Percentiles rank a stretch among this genome's conserved stretches.
Conservation (phyloP, 2,888 invertebrate genomes). For the Meliscaeva auricollis region DNA sequence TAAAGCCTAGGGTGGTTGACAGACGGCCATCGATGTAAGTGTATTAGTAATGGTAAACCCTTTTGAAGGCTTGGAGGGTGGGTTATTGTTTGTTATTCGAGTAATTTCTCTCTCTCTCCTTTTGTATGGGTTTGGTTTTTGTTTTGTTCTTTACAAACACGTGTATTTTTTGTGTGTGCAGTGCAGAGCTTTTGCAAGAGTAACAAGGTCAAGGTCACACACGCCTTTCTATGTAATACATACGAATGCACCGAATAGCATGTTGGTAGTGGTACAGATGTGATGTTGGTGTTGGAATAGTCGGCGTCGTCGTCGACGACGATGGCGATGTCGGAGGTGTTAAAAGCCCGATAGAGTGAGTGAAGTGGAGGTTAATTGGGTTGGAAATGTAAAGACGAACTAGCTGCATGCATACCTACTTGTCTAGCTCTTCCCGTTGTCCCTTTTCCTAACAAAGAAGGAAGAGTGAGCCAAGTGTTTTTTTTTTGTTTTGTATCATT, state of each 20-base stretch:
- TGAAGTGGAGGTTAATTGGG: conserved; percentile 66
- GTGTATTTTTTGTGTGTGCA: conserved; percentile 67
- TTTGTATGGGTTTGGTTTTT: conserved; percentile 12
- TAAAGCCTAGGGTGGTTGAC: conserved; percentile 29
- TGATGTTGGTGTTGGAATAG: conserved; percentile 20
- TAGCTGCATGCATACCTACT: conserved; percentile 13
- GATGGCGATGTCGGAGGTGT: conserved; percentile 44
- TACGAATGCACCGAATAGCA: conserved; percentile 53
- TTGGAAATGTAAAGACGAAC: conserved; percentile 58
- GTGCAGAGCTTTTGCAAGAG: conserved; percentile 72
- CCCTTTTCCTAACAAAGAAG: background rate
- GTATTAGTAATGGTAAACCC: conserved; percentile 5
- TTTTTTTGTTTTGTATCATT: background rate
- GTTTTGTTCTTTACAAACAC: conserved; percentile 51
- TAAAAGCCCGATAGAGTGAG: conserved; percentile 41
- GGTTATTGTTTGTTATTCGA: conserved; percentile 38
- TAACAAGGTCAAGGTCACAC: conserved; percentile 76
- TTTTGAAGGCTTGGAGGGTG: background rate
- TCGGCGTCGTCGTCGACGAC: conserved; percentile 17
- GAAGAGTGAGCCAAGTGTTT: conserved; percentile 4
- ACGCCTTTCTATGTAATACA: conserved; percentile 71
- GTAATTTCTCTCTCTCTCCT: conserved; percentile 19
- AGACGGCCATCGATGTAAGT: conserved; percentile 29
- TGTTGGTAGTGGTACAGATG: conserved; percentile 9
- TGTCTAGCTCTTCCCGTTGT: background rate